These are phyloP conservation scores for Cosmia trapezina DNA, from an alignment of 2,888 invertebrate species.

Conservation along the genomic window DNA sequence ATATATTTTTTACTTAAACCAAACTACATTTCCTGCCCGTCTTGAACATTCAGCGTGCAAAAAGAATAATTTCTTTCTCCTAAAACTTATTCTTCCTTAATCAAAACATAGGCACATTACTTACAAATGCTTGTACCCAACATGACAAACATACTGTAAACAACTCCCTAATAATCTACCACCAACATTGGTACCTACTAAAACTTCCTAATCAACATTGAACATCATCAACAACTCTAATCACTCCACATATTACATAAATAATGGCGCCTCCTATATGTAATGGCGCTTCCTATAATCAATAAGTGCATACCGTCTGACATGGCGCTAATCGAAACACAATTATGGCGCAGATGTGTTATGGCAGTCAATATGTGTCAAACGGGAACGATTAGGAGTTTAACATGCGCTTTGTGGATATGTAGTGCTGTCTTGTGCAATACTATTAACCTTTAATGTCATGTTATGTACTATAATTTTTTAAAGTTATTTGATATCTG, in stretches of 20 bases:
- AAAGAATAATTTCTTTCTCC: too few relatives aligned
- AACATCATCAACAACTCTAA: constrained; percentile 47
- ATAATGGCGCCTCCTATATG: constrained; percentile 40
- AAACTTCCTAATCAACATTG: constrained; percentile 37
- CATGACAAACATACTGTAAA: neutral
- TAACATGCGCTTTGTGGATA: constrained; percentile 51
- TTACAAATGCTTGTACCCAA: too few relatives aligned
- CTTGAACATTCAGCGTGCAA: too few relatives aligned
- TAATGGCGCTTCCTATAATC: constrained; percentile 34
- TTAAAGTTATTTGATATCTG: too few relatives aligned
- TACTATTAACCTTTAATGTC: too few relatives aligned
- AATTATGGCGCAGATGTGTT: constrained; percentile 70
- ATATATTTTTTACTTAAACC: too few relatives aligned
- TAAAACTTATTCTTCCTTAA: too few relatives aligned
- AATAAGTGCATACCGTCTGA: constrained; percentile 54
- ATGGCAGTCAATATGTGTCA: constrained; percentile 66
- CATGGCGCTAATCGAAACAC: constrained; percentile 71
- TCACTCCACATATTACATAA: constrained; percentile 49
- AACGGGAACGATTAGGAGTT: constrained; percentile 68
- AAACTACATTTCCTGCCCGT: too few relatives aligned
- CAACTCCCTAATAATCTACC: constrained; percentile 21
- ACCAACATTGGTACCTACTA: constrained; percentile 4
- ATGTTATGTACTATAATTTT: too few relatives aligned
- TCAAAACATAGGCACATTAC: too few relatives aligned
- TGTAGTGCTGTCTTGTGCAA: neutral